Conservation (phyloP, 2,797 vertebrate species). For the Phrynocephalus guinanensis region DNA sequence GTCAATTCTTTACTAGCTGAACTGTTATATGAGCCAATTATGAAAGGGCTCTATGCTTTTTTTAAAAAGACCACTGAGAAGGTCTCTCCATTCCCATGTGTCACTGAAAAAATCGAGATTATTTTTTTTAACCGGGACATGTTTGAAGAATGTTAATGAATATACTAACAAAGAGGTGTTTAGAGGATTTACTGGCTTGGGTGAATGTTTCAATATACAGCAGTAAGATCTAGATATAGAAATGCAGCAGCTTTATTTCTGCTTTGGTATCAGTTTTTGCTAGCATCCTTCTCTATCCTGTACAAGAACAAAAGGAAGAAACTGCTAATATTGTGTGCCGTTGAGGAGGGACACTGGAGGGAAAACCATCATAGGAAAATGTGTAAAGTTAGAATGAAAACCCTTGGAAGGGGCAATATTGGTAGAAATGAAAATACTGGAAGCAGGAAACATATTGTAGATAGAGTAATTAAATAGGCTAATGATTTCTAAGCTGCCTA, state of each 20-base stretch:
- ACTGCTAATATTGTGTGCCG: not conserved
- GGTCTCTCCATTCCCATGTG: conserved; percentile 36
- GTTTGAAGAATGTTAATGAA: conserved; percentile 41
- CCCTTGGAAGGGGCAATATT: not conserved
- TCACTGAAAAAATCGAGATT: conserved; percentile 39
- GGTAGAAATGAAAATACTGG: conserved; percentile 17
- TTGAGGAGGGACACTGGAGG: not conserved
- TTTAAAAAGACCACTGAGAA: conserved; percentile 39
- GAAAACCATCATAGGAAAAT: not conserved
- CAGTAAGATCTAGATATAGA: not conserved
- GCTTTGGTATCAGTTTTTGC: not conserved
- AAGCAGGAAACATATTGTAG: not conserved
- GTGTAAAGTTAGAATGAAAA: not conserved
- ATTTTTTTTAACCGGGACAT: conserved; percentile 15
- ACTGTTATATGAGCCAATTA: conserved; percentile 54
- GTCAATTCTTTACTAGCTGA: conserved; percentile 58
- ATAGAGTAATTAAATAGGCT: not conserved
- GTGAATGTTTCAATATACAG: conserved; percentile 22
- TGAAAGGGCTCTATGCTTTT: conserved; percentile 42
- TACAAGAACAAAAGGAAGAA: conserved; percentile 23
- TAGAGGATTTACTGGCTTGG: conserved; percentile 11
- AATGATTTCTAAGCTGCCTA: not conserved
- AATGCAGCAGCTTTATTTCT: conserved; percentile 35
- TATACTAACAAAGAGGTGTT: conserved; percentile 14
- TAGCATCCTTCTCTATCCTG: not conserved